Conservation (phyloP, 1,140 invertebrate genomes). For the Pogonus chalceus region DNA sequence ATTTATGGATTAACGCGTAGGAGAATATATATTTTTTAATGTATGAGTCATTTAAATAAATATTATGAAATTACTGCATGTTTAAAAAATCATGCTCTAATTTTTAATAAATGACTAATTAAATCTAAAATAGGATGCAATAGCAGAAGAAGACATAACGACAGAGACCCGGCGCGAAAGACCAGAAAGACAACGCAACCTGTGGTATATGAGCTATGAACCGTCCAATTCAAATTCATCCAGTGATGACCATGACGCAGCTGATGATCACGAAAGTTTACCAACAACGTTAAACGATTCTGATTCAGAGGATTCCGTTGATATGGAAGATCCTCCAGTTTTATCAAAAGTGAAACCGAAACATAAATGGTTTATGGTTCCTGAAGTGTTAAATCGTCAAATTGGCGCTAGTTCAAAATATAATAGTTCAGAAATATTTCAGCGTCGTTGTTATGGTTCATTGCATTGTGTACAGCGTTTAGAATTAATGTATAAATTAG, state of each 20-base stretch:
- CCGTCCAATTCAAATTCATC: slow-evolving; percentile 8
- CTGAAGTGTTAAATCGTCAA: slow-evolving; percentile 52
- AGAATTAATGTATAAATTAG: slow-evolving; percentile 66
- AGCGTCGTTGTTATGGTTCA: slow-evolving; percentile 67
- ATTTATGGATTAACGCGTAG: too few relatives aligned
- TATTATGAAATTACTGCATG: too few relatives aligned
- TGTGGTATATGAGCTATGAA: not conserved
- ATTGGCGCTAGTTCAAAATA: slow-evolving; percentile 41
- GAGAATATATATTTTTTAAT: too few relatives aligned
- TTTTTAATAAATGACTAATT: too few relatives aligned
- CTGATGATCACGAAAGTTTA: slow-evolving; percentile 19
- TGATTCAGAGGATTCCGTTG: slow-evolving; percentile 34
- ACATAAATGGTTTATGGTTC: slow-evolving; percentile 54
- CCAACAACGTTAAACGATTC: slow-evolving; percentile 29
- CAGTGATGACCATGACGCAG: slow-evolving; percentile 28
- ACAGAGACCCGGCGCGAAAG: too few relatives aligned
- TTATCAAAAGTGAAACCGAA: slow-evolving; percentile 50
- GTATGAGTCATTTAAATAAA: too few relatives aligned
- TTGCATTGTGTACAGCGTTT: slow-evolving; percentile 73
- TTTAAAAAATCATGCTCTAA: too few relatives aligned
- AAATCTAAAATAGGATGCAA: too few relatives aligned
- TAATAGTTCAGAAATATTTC: slow-evolving; percentile 49
- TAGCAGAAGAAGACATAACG: not conserved
- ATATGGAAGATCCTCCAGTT: slow-evolving; percentile 39
- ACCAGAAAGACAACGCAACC: not conserved